Conservation (phyloP, 2,888 invertebrate species). For the Zygothrica quintamaculata region DNA sequence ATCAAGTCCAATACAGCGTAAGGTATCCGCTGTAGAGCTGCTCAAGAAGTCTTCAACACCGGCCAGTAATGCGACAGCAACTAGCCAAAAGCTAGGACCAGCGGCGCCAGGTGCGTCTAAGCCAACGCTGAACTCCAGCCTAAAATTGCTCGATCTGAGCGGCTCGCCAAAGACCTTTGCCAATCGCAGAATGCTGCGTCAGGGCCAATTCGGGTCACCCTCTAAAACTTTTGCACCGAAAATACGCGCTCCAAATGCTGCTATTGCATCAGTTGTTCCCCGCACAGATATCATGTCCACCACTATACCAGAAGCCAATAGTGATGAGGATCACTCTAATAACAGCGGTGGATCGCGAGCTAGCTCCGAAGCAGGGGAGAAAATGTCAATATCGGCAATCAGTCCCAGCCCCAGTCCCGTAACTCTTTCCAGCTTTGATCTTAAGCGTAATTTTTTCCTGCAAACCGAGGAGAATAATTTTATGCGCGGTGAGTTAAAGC, state of each 20-base stretch:
- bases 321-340: conserved; percentile 90
- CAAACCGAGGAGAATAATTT: conserved; percentile 85
- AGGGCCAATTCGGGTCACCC: conserved; percentile 86
- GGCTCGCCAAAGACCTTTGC: conserved; percentile 89
- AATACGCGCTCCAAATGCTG: conserved; percentile 85
- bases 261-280: conserved; percentile 67
- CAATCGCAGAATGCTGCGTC: conserved; percentile 87
- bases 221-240: conserved; percentile 86
- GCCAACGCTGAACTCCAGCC: conserved; percentile 84
- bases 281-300: conserved; percentile 93
- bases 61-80: conserved; percentile 3
- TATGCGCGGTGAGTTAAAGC: conserved; percentile 83
- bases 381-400: conserved; percentile 25
- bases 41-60: conserved; percentile 86
- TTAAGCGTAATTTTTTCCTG: conserved; percentile 84
- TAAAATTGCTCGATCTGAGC: conserved; percentile 89
- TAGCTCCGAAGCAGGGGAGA: conserved; percentile 82
- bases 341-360: conserved; percentile 87
- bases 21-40: conserved; percentile 91
- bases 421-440: conserved; percentile 75
- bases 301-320: conserved; percentile 92
- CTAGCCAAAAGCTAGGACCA: conserved; percentile 33
- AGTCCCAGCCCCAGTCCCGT: conserved; percentile 42
- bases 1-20: conserved; percentile 86
- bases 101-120: conserved; percentile 50